A percentile compares a stretch with the other conserved stretches of the same genome.
Evolutionary conservation across 2,797 vertebrate species (phyloP).

Genomic region (Silurus lanzhouensis): DNA sequence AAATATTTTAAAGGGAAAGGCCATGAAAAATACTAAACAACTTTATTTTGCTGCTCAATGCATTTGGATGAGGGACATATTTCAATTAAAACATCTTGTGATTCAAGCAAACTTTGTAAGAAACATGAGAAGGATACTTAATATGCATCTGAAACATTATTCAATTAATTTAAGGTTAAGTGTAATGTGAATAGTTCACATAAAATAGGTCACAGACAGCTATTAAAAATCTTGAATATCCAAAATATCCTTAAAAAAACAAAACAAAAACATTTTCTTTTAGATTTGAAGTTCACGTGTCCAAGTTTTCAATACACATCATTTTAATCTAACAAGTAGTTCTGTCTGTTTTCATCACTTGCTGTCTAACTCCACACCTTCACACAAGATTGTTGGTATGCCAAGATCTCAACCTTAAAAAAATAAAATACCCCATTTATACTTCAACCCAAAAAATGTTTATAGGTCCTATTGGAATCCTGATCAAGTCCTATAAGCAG

Average conservation of each 20-base stretch:
- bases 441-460: background rate
- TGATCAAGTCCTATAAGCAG: slow-evolving; percentile 55
- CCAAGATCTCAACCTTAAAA: slow-evolving; percentile 1
- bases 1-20: slow-evolving; percentile 28
- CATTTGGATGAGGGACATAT: slow-evolving; percentile 26
- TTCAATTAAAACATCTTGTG: slow-evolving; percentile 34
- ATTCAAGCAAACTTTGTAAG: background rate
- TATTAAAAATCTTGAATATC: background rate
- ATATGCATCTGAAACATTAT: background rate
- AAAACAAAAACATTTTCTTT: background rate
- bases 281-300: slow-evolving; percentile 26
- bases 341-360: slow-evolving; percentile 26
- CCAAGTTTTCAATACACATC: slow-evolving; percentile 47
- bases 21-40: slow-evolving; percentile 36
- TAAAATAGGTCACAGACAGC: background rate
- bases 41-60: slow-evolving; percentile 49
- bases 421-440: background rate
- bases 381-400: slow-evolving; percentile 7
- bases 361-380: background rate
- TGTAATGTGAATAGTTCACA: slow-evolving; percentile 15
- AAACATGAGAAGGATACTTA: background rate
- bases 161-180: background rate
- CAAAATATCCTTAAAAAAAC: background rate
- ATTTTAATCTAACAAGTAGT: slow-evolving; percentile 44
- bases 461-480: slow-evolving; percentile 48